Evolutionary conservation across 2,888 invertebrate genomes (phyloP).

Genomic region (Spialia ferax): DNA sequence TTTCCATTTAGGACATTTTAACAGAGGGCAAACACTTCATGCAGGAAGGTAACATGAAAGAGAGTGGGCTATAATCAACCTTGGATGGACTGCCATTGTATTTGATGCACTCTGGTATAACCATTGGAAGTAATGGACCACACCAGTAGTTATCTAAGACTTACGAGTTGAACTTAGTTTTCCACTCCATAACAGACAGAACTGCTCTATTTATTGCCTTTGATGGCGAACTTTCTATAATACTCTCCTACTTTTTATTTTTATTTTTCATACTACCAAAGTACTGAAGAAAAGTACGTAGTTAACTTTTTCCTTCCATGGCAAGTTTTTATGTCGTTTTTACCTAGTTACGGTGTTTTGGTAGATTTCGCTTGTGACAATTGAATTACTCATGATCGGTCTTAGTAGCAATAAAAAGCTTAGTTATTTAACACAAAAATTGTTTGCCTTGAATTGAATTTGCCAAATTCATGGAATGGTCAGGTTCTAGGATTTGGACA

Average conservation of each 20-base stretch:
- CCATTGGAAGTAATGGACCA: not conserved
- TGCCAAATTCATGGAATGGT: too few relatives aligned
- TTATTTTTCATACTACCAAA: not conserved
- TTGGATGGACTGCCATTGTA: too few relatives aligned
- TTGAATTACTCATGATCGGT: constrained; percentile 1
- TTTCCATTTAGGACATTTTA: too few relatives aligned
- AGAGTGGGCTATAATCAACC: too few relatives aligned
- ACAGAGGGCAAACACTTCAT: too few relatives aligned
- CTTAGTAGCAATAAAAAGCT: not conserved
- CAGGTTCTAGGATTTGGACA: too few relatives aligned
- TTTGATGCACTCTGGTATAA: not conserved
- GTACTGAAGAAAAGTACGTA: constrained; percentile 10
- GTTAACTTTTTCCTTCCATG: constrained; percentile 23
- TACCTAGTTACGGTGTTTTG: constrained; percentile 16
- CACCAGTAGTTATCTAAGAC: not conserved
- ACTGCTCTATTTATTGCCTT: constrained; percentile 2
- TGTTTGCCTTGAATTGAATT: too few relatives aligned
- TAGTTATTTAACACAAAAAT: not conserved
- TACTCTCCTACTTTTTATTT: constrained; percentile 9
- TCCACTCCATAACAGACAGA: not conserved
- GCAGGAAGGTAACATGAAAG: too few relatives aligned
- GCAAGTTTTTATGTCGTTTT: constrained; percentile 12
- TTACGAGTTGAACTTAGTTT: not conserved
- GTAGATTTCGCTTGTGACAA: constrained; percentile 11
- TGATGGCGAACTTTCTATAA: constrained; percentile 13